phyloP scores from a whole-genome alignment of 2,797 vertebrate genomes.

The Synaphobranchus kaupii region DNA sequence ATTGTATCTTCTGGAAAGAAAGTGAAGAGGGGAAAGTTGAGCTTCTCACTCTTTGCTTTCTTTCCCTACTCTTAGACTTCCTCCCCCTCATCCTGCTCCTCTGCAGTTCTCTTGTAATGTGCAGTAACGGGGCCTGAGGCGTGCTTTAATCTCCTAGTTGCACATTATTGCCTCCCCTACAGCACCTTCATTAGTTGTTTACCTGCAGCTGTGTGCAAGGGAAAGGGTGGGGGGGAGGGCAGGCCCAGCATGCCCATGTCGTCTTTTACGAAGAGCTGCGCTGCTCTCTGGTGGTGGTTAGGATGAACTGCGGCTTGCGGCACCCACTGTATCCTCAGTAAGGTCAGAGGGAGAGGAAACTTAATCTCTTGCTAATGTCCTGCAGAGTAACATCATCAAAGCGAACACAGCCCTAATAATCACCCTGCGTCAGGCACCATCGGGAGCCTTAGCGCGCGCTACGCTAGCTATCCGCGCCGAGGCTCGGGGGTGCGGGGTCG shows the following conservation, averaged over 20 bases:
- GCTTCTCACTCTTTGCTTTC: not conserved
- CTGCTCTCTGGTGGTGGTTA: slow-evolving; percentile 27
- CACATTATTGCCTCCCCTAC: slow-evolving; percentile 30
- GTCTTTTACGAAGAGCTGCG: not conserved
- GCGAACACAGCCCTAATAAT: not conserved
- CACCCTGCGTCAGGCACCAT: not conserved
- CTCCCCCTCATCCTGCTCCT: slow-evolving; percentile 2
- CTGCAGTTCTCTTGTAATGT: slow-evolving; percentile 13
- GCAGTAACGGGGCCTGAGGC: slow-evolving; percentile 21
- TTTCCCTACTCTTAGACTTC: not conserved
- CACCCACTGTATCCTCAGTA: not conserved
- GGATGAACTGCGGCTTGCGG: not conserved
- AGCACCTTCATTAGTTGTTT: slow-evolving; percentile 38
- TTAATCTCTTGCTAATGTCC: not conserved
- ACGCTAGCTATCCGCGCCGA: not conserved
- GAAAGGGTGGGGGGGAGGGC: not conserved
- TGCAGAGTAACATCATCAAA: not conserved
- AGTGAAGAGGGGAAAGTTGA: not conserved
- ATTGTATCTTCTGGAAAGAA: too few relatives aligned
- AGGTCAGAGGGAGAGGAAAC: not conserved
- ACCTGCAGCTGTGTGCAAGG: slow-evolving; percentile 2
- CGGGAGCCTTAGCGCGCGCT: not conserved
- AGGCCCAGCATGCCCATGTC: not conserved
- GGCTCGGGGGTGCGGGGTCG: not conserved
- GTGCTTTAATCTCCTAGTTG: slow-evolving; percentile 37